Base-by-base conservation (phyloP, 1,140 invertebrate genomes). In the Parapsyche elsis region DNA sequence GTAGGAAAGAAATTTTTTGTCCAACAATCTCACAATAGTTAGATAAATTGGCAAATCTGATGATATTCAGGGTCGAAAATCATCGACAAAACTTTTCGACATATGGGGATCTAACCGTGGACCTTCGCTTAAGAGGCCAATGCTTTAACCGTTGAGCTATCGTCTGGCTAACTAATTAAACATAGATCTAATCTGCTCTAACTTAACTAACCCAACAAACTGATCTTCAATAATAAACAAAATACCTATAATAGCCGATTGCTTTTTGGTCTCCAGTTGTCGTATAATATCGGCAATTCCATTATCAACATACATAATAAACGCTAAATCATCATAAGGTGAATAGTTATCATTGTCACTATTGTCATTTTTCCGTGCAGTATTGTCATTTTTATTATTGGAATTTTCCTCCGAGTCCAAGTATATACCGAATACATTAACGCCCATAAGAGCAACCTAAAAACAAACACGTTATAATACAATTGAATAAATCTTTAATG, bases 251-350 rank as follows among this genome's bases (percentile, higher is more conserved):
- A 97, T 95, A 80, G 96, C 96, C 84, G 93, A 90, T 76, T 94
- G 91, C 86, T 98, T 98, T 85, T 95, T 96, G 10, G 92, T 89
- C 86, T 98, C 96, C 89, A 99, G 91, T 84, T 92, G 92, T 14
- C 95, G 90, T n/a, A 99, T 95, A 59, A 97, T 92, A 83, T 94
- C 93, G 0, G 95, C 95, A 4, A 98, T 94, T 83, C 97, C 96
- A n/a, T 93, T 93, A 87, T 98, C 97, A 9, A 98, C 96, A 85
- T 99, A 99, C 97, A 99, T 99, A 71, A 97, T 95, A 88, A 98
- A 98, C 0, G 96, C 94, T n/a, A 99, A 88, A 87, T 99, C 97
- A 86, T 99, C 97, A 84, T 96, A 95, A 0, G 95, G 94, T 0
- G 96, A 97, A 76, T 93, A 93, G 77, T 93, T 92, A 26, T 83